Evolutionary conservation across 1,140 invertebrate genomes (phyloP).

Genomic region (Drosophila baimaii): DNA sequence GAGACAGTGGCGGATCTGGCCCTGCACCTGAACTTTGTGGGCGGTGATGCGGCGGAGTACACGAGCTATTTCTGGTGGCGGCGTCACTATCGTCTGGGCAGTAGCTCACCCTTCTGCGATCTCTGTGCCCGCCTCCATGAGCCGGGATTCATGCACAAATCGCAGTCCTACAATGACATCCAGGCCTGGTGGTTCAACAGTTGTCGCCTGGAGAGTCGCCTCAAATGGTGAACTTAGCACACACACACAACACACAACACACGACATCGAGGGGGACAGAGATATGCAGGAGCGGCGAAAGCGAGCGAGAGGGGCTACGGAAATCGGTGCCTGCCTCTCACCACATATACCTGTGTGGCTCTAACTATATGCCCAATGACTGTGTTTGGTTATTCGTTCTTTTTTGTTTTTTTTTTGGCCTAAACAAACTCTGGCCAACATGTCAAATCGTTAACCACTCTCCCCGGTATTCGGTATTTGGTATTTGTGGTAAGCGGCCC

Average conservation of each 20-base stretch:
- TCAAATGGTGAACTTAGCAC: conserved; percentile 45
- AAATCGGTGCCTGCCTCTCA: conserved; percentile 3
- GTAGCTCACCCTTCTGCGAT: conserved; percentile 72
- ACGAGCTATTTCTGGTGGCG: conserved; percentile 86
- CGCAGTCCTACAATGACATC: conserved; percentile 73
- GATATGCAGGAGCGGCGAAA: not conserved
- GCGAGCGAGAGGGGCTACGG: conserved; percentile 19
- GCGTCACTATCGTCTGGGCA: conserved; percentile 73
- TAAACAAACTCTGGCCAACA: conserved; percentile 4
- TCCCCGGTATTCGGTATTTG: not conserved
- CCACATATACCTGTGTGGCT: too few species aligned
- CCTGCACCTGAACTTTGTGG: conserved; percentile 85
- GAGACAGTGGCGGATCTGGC: conserved; percentile 85
- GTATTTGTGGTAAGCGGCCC: not conserved
- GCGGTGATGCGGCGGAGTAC: conserved; percentile 84
- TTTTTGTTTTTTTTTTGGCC: conserved; percentile 3
- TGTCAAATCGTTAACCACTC: conserved; percentile 5
- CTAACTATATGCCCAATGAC: too few species aligned
- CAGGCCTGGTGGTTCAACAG: conserved; percentile 79
- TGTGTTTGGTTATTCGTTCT: too few species aligned
- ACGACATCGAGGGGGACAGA: not conserved
- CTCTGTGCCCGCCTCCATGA: conserved; percentile 77
- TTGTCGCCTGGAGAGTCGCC: conserved; percentile 60
- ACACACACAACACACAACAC: conserved; percentile 11
- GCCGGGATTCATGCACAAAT: conserved; percentile 44